Base-by-base conservation (phyloP, 2,113 vertebrate genomes). In the Empidonax traillii region DNA sequence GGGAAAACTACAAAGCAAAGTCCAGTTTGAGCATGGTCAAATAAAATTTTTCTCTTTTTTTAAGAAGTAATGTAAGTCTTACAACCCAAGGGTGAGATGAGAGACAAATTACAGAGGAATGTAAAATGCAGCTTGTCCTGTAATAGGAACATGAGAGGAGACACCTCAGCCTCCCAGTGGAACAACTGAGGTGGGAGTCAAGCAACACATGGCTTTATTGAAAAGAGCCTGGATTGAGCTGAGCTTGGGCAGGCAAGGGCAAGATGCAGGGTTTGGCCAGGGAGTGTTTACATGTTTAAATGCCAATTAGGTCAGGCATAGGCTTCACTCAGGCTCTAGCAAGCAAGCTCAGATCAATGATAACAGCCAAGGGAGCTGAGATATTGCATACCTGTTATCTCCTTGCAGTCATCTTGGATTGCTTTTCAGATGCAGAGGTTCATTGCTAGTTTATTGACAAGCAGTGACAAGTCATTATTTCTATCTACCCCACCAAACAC, bases 91-190 rank as follows among this genome's bases (percentile, higher is more conserved):
- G 44, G 51, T 73, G 27, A 89, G 44, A 56, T 75, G 73, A 44
- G 72, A 86, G 59, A 59, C 67, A 92, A 53, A 88, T 88, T 86
- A 72, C 46, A 69, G 69, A 83, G 23, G 85, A 92, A 93, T 83
- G 85, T 77, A 73, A 86, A 94, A 20, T 25, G 28, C 22, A 79
- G 16, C 25, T 85, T 85, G 41, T 15, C 28, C 41, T 73, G 41
- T 61, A 68, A 72, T 20, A 69, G 16, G 13, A 91, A 23, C 52
- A 58, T 44, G 63, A 89, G 37, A 74, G 19, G 41, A 80, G 51
- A 43, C 37, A 66, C 20, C 11, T 5, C 43, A 79, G 30, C 13
- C 11, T 27, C 9, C 0, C 0, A 0, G 4, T 27, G 63, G 47
- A 90, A 73, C 14, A 27, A 11, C 14, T 43, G 72, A 77, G 43